Evolutionary conservation across 2,888 invertebrate genomes (phyloP).

Genomic region (Pheosia tremula): DNA sequence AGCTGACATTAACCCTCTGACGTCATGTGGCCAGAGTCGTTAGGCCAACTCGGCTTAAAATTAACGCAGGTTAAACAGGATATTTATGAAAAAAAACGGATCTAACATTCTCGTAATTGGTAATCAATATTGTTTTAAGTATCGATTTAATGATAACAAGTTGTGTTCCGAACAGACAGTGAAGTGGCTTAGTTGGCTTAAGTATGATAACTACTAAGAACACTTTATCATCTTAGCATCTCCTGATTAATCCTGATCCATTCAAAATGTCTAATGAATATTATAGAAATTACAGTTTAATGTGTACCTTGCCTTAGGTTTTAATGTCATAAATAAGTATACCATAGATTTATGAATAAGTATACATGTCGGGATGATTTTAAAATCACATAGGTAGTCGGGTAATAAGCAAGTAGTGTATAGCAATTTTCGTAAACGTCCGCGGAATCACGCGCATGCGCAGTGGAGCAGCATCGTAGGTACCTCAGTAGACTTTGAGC

Average conservation of each 20-base stretch:
- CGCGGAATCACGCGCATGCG: conserved; percentile 20
- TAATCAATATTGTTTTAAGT: conserved; percentile 1
- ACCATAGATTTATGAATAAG: background rate
- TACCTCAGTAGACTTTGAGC: conserved; percentile 15
- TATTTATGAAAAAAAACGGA: too few species aligned
- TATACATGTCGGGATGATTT: background rate
- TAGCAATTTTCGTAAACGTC: conserved; percentile 15
- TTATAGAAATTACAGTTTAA: too few species aligned
- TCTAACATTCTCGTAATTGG: background rate
- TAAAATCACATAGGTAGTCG: background rate
- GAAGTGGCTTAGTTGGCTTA: background rate
- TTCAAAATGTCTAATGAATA: too few species aligned
- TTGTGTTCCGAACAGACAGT: background rate
- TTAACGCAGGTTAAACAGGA: background rate
- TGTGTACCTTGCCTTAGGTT: too few species aligned
- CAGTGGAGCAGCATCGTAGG: conserved; percentile 12
- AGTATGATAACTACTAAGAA: too few species aligned
- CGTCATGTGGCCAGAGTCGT: background rate
- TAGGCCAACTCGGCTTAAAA: background rate
- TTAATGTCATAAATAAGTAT: background rate
- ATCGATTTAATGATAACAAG: background rate
- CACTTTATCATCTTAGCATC: too few species aligned
- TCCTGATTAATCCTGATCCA: too few species aligned
- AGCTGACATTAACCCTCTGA: background rate
- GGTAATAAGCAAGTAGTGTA: background rate